Base-by-base conservation (phyloP, 2,113 vertebrate genomes). In the Rhinoderma darwinii region DNA sequence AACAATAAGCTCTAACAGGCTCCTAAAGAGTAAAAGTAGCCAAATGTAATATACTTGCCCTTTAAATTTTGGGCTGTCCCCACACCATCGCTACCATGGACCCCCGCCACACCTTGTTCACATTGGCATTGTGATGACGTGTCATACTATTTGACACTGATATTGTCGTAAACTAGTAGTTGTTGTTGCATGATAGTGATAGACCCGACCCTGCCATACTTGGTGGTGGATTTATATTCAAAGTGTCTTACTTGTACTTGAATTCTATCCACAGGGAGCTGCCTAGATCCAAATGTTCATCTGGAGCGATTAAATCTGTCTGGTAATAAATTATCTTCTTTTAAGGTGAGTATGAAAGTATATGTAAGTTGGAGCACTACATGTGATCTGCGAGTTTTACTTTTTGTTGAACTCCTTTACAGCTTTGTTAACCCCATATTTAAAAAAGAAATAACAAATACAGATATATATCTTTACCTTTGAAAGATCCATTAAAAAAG, bases 261-360 rank as follows among this genome's bases (percentile, higher is more conserved):
- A 3, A 68, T 85, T 88, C 86, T n/a, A 81, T 87, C 91, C 89
- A 22, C 92, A 97, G 97, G 95, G 77, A 89, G 89, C 56, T 91
- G 92, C 90, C 94, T 98, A 90, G 95, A 96, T 90, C 90, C 88
- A 70, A 97, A 96, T 91, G 89, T 91, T 86, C 91, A 89, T 88
- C 90, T 98, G 86, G 94, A 96, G 91, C 93, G 84, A 91, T 91
- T 97, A 89, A 98, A 97, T 90, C 93, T 98, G 32, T 97, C 97
- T 30, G 96, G 96, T n/a, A 98, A 98, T 91, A 95, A 92, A 91
- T 95, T 98, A 90, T 92, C 88, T 89, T 97, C 95, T 68, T 97
- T 98, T 90, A 97, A 96, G 95, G 96, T 98, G 92, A 89, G 15
- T 51, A 20, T 66, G 6, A 22, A 20, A n/a, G n/a, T n/a, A n/a